Base-by-base conservation (phyloP, 1,140 invertebrate genomes). In the Meloidogyne floridensis region DNA sequence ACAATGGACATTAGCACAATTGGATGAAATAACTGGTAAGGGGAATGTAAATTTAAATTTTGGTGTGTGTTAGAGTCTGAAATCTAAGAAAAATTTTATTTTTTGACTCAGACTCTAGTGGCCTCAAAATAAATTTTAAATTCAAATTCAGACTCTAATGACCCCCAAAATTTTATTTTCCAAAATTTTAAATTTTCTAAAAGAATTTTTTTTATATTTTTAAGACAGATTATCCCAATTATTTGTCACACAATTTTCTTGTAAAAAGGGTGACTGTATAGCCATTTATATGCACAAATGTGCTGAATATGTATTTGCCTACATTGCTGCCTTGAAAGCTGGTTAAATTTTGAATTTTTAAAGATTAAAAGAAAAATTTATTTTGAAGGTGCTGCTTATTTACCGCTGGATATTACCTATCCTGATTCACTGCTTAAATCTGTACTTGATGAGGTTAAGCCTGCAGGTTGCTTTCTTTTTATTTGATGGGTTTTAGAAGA, bases 271-370 rank as follows among this genome's bases (percentile, higher is more conserved):
- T 2, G 74, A 75, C 4, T 84, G 80, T 70, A 79, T 86, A 11
- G 85, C 85, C 2, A 87, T 87, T 82, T 87, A 81, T 74, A 86
- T 88, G 86, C 80, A 82, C 42, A 87, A 87, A 75, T 80, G 74
- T 43, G 73, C 84, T 0, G 83, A 87, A 69, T 87, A 86, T 59
- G 86, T 86, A 11, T 81, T 85, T n/a, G 83, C 90, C 43, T 92
- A 92, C 79, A 91, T 92, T 80, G 90, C 91, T 15, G 91, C 91
- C 65, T 86, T 92, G 4, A 92, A 92, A 89, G 91, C 92, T 51
- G 91, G 91, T 91, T 32, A 77, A 47, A n/a, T 59, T 11, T 2
- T 42, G 15, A 42, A 47, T 11, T 15, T 73, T 18, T 32, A 32
- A 32, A 51, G 3, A 47, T 73, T 51, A 32, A 32, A 11, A 53